Conservation (phyloP, 2,888 invertebrate genomes). For the Phengaris arion region DNA sequence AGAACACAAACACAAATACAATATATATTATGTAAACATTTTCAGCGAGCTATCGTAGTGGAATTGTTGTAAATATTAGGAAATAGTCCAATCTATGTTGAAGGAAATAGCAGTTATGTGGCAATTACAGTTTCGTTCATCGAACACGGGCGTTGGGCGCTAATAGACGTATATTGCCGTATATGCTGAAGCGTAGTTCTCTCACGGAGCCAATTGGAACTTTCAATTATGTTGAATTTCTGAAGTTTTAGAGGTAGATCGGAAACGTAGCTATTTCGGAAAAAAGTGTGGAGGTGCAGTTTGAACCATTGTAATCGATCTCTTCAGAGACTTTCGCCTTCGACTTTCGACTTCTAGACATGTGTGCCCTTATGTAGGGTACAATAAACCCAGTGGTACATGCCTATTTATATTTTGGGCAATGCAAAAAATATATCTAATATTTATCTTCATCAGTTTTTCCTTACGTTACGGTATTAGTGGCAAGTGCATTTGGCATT, state of each 20-base stretch:
- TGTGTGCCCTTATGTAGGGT: no score
- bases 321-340: no score
- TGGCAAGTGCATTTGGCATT: conserved; percentile 1
- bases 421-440: neutral
- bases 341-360: no score
- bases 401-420: no score
- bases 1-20: neutral
- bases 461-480: neutral
- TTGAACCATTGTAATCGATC: no score
- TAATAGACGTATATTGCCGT: conserved; percentile 12
- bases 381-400: no score
- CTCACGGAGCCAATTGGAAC: neutral
- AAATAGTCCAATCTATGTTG: conserved; percentile 64
- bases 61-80: conserved; percentile 42
- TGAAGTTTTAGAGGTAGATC: neutral
- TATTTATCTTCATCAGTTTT: conserved; percentile 1
- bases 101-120: conserved; percentile 62
- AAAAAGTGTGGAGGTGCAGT: no score
- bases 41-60: neutral
- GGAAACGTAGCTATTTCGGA: no score
- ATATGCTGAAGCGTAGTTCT: neutral
- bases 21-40: neutral
- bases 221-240: conserved; percentile 1
- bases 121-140: conserved; percentile 56
- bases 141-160: conserved; percentile 36